These are phyloP conservation scores for Crotalus horridus DNA, from an alignment of 2,113 vertebrate genomes.

Conservation along the genomic window DNA sequence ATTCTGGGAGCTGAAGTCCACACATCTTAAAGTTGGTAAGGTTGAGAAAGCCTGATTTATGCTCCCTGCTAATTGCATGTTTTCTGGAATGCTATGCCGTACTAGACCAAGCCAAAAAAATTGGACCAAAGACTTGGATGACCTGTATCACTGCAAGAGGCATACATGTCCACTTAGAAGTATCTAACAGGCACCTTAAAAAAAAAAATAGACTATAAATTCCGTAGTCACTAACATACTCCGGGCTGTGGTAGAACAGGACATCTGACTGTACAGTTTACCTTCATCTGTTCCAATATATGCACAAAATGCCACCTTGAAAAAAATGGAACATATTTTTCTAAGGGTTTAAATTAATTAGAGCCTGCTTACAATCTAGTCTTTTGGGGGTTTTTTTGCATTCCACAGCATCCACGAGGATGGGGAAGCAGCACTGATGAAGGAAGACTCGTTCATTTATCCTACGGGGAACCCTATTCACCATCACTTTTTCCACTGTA, in stretches of 20 bases:
- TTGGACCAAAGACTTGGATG: background rate
- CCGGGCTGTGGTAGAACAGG: background rate
- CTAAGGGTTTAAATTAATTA: background rate
- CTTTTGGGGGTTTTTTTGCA: background rate
- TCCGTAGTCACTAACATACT: background rate
- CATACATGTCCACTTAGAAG: background rate
- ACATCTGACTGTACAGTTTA: background rate
- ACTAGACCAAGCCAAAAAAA: background rate
- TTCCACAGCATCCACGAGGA: background rate
- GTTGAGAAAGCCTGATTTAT: background rate
- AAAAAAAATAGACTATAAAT: background rate
- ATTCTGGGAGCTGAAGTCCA: background rate
- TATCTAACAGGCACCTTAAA: background rate
- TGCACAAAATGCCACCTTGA: background rate
- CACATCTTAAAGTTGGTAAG: background rate
- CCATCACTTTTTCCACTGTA: background rate
- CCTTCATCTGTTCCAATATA: background rate
- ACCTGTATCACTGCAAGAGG: background rate
- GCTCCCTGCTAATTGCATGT: background rate
- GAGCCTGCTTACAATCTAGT: background rate
- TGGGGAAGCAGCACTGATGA: background rate
- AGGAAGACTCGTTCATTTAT: background rate
- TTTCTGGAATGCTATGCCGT: background rate
- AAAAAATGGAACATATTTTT: background rate
- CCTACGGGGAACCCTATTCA: background rate